phyloP scores from a whole-genome alignment of 2,797 vertebrate species.

The Neomorphus geoffroyi region DNA sequence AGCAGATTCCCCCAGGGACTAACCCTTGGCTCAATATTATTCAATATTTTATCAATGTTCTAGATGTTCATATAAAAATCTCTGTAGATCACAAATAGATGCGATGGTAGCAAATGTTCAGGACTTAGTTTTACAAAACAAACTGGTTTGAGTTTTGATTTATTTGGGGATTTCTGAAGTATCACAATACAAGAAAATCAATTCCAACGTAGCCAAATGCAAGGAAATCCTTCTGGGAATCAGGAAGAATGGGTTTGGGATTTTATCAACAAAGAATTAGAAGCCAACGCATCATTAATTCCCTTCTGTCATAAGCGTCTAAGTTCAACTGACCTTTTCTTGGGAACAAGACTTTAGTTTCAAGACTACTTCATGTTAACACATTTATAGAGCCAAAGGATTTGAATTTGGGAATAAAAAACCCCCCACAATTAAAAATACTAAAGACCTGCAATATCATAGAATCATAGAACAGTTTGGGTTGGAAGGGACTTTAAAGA shows the following conservation, averaged over 20 bases:
- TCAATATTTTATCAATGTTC: constrained; percentile 31
- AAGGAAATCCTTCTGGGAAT: neutral
- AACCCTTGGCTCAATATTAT: neutral
- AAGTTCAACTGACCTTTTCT: neutral
- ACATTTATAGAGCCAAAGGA: neutral
- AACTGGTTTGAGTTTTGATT: neutral
- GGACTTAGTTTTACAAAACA: neutral
- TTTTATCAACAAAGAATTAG: neutral
- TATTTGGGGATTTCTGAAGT: neutral
- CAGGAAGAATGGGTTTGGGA: neutral
- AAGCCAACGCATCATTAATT: neutral
- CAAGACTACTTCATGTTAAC: neutral
- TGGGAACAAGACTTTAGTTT: neutral
- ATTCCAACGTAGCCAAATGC: neutral
- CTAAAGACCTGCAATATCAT: neutral
- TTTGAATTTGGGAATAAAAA: neutral
- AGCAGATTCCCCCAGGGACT: neutral
- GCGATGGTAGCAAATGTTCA: neutral
- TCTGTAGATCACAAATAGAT: neutral
- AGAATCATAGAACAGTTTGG: too few relatives aligned
- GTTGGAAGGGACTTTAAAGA: too few relatives aligned
- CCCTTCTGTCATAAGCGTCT: neutral
- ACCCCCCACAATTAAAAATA: neutral
- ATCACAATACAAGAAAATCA: neutral
- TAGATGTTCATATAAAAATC: neutral